Evolutionary conservation across 2,113 vertebrate species (phyloP).

Genomic region (Psephotus haematonotus): DNA sequence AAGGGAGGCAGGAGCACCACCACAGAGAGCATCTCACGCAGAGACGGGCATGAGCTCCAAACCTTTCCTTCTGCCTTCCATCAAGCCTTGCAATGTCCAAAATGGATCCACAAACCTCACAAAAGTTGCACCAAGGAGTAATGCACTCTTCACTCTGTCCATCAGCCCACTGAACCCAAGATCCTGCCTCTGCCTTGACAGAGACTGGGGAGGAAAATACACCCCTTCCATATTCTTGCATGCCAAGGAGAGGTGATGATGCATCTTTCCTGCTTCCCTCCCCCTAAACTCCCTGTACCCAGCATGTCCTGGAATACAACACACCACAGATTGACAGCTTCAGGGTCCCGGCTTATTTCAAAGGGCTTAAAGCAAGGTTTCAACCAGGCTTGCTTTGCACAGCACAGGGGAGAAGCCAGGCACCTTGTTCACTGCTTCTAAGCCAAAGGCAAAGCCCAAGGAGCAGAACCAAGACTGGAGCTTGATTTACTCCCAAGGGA

Average conservation of each 20-base stretch:
- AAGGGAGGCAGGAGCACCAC: not conserved
- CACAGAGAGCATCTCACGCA: rapidly evolving
- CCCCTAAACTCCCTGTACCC: no score
- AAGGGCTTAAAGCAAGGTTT: not conserved
- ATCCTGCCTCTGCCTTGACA: not conserved
- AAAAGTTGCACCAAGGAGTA: not conserved
- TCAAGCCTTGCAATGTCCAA: not conserved
- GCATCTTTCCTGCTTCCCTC: not conserved
- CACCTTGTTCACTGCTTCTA: not conserved
- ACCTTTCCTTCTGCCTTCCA: not conserved
- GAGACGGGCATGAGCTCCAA: not conserved
- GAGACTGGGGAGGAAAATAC: rapidly evolving
- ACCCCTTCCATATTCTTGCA: not conserved
- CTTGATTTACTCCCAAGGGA: not conserved
- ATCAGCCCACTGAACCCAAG: rapidly evolving
- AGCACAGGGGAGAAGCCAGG: not conserved
- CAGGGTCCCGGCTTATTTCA: not conserved
- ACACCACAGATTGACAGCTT: not conserved
- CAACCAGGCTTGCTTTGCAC: not conserved
- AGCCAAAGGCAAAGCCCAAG: not conserved
- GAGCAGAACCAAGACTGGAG: not conserved
- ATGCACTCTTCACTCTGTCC: not conserved
- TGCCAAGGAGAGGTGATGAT: not conserved
- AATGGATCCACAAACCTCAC: not conserved
- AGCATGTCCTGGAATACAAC: rapidly evolving